Evolutionary conservation across 2,113 vertebrate species (phyloP).

Genomic region (Psammodynastes pulverulentus): DNA sequence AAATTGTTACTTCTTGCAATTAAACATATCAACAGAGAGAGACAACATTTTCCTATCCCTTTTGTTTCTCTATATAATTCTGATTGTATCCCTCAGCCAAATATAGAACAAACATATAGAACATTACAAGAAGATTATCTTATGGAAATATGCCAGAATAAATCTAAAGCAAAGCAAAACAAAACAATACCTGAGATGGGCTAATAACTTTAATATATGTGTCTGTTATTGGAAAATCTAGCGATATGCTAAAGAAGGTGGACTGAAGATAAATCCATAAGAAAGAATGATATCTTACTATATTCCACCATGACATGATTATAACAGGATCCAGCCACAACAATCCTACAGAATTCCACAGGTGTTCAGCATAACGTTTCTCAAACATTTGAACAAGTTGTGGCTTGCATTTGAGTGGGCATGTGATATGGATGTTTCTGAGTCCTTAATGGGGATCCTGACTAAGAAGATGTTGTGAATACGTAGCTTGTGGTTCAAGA

Average conservation of each 20-base stretch:
- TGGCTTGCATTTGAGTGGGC: neutral
- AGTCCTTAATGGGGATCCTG: neutral
- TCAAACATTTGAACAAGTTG: neutral
- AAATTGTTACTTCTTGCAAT: neutral
- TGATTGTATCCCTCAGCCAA: neutral
- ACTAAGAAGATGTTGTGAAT: neutral
- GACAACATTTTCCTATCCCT: neutral
- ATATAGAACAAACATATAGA: neutral
- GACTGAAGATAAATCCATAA: neutral
- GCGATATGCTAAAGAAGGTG: neutral
- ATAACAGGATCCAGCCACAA: neutral
- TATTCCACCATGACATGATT: neutral
- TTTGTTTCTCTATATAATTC: neutral
- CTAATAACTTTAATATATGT: neutral
- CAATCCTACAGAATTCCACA: neutral
- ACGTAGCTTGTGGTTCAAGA: neutral
- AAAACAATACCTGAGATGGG: neutral
- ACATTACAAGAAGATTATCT: neutral
- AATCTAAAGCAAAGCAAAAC: neutral
- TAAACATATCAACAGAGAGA: neutral
- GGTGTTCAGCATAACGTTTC: neutral
- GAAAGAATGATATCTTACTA: neutral
- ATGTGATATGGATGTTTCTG: neutral
- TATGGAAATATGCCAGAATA: neutral
- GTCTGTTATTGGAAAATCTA: neutral